Base-by-base conservation (phyloP, 2,888 invertebrate species). In the Seira sanloemensis region DNA sequence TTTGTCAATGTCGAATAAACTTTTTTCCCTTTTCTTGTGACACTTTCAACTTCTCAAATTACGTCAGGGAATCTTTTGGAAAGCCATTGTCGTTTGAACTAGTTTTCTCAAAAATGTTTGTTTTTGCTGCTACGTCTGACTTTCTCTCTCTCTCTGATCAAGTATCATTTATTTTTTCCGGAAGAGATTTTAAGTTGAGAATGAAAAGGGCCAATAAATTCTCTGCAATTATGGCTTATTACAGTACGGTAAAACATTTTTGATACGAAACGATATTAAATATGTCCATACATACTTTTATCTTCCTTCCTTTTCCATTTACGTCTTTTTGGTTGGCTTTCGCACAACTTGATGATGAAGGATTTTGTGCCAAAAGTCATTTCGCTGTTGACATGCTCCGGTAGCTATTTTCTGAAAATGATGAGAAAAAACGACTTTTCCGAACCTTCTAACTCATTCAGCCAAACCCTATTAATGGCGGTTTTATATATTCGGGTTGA, bases 311-410 rank as follows among this genome's bases (percentile, higher is more conserved):
- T 72, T 26, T 4, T 50, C 24, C 2, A 5, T n/a, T 54, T 54
- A 16, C 46, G 26, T 4, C 26, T 25, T 12, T 19, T 75, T 75
- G 62, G 74, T 65, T 65, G 21, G 58, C 77, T 68, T 24, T n/a
- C n/a, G n/a, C n/a, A n/a, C n/a, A n/a, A n/a, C 2, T 77, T 77
- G 67, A 68, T 69, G 77, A 77, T 26, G 27, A 26, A 50, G 27
- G 50, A 50, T 19, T 50, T 65, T 75, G 66, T 77, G 77, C 77
- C 77, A 77, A 77, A 77, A 68, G 65, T 62, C 62, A 12, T 74
- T 54, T 71, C 46, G 24, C 68, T 77, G 68, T 77, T 77, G 77
- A 77, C 77, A 77, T 68, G 67, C 23, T 67, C 67, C 18, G 66
- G n/a, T 37, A 67, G 67, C 19, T 67, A 66, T 68, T 73, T n/a